A percentile compares a stretch with the other conserved stretches of the same genome.
These are phyloP conservation scores for Salvator merianae DNA, from an alignment of 2,113 vertebrate species.

Conservation along the genomic window DNA sequence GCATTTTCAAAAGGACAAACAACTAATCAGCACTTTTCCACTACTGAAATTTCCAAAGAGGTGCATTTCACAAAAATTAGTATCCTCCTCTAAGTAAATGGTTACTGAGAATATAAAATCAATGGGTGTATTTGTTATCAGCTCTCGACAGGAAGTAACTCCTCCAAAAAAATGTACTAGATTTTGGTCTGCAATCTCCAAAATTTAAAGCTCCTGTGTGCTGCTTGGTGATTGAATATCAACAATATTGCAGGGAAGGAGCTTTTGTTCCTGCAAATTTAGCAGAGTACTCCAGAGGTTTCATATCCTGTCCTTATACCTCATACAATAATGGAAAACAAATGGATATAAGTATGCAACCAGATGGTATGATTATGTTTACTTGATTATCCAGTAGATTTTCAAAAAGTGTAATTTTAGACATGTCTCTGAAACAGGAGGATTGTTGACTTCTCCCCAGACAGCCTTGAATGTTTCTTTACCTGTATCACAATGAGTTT, in stretches of 20 bases:
- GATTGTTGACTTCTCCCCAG: background rate
- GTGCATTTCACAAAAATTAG: slow-evolving; percentile 33
- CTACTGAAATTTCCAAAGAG: slow-evolving; percentile 8
- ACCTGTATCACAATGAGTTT: background rate
- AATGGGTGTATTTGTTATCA: slow-evolving; percentile 1
- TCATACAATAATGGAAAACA: slow-evolving; percentile 4
- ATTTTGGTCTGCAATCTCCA: slow-evolving; percentile 10
- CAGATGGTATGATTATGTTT: background rate
- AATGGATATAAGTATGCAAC: slow-evolving; percentile 1
- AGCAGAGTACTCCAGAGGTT: slow-evolving; percentile 31
- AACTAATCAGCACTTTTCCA: slow-evolving; percentile 36
- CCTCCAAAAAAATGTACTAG: slow-evolving; percentile 16
- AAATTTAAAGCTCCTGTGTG: background rate
- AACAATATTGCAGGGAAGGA: background rate
- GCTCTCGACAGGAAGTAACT: background rate
- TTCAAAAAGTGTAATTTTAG: background rate
- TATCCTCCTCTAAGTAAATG: slow-evolving; percentile 16
- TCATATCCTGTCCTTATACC: slow-evolving; percentile 15
- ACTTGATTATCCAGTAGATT: slow-evolving; percentile 1
- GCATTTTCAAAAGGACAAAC: slow-evolving; percentile 14
- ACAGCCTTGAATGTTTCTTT: background rate
- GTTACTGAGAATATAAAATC: slow-evolving; percentile 36
- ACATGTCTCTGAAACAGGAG: background rate
- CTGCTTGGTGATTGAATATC: slow-evolving; percentile 17
- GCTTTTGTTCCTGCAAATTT: slow-evolving; percentile 27